Base-by-base conservation (phyloP, 2,888 invertebrate species). In the Scotopteryx bipunctaria region DNA sequence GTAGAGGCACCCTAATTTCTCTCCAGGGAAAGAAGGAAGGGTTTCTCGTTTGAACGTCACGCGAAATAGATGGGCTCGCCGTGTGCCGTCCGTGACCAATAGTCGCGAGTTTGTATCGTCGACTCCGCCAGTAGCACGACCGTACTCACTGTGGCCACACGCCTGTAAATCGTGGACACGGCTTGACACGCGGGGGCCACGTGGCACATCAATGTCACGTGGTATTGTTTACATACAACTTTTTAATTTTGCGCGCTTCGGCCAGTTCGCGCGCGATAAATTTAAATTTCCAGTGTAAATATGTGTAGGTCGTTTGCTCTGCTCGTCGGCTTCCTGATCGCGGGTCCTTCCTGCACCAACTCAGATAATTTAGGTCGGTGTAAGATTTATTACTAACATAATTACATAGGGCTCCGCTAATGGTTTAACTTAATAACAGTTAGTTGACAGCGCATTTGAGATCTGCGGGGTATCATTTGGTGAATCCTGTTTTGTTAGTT, bases 31-130 rank as follows among this genome's bases (percentile, higher is more conserved):
- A 78, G 82, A 76, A 81, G 78, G 80, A 78, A 79, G 83, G 82
- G 78, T 79, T 82, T 50, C 83, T 84, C 83, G 86, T 84, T 86
- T 85, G 84, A 84, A 84, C 83, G 88, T 88, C 87, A 86, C 76
- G 78, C 73, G 70, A 81, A 87, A 89, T 89, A 88, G 88, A 88
- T 88, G 88, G 84, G 80, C 79, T 76, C 67, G 79, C 81, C 78
- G 78, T 78, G 81, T 79, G 77, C 70, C 81, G 82, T 86, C 70
- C 81, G 82, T 86, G 87, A 82, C 86, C 87, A 84, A 80, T 81
- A 81, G 83, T 81, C 81, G 83, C 81, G 84, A 77, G 83, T 76
- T 78, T 77, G 78, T 76, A 75, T 75, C 77, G 76, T 67, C 69
- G 70, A 70, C 66, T 73, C 77, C 80, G 84, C 86, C 65, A 66